Evolutionary conservation across 2,888 invertebrate genomes (phyloP).

Genomic region (Amphimallon solstitiale): DNA sequence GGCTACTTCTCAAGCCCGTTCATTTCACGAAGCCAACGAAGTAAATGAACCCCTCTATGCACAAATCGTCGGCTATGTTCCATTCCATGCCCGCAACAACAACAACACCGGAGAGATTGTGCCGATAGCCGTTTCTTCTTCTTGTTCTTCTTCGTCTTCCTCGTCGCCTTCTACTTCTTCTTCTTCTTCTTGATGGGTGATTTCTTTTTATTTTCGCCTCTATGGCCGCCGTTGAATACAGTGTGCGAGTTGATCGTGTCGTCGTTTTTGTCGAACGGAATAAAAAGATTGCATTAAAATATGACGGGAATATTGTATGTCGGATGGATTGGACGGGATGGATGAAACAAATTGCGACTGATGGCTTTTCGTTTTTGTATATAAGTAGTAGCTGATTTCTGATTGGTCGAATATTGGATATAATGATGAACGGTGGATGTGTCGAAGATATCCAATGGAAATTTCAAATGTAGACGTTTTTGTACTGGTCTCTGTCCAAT

Average conservation of each 20-base stretch:
- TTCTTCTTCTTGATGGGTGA: neutral
- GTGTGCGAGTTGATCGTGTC: neutral
- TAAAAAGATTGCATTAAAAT: neutral
- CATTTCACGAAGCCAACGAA: slow-evolving; percentile 11
- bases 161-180: neutral
- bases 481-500: neutral
- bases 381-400: slow-evolving; percentile 14
- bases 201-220: neutral
- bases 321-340: too few relatives aligned
- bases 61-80: neutral
- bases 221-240: slow-evolving; percentile 1
- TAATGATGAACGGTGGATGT: slow-evolving; percentile 4
- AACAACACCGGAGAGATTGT: slow-evolving; percentile 17
- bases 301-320: neutral
- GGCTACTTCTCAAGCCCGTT: slow-evolving; percentile 41
- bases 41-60: slow-evolving; percentile 40
- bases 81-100: slow-evolving; percentile 22
- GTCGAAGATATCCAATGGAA: slow-evolving; percentile 10
- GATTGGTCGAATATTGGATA: slow-evolving; percentile 13
- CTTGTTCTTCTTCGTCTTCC: neutral
- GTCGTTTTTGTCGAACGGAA: neutral
- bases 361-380: neutral
- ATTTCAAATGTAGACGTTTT: neutral
- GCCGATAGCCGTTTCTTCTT: slow-evolving; percentile 11
- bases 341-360: slow-evolving; percentile 10